Evolutionary conservation across 2,888 invertebrate genomes (phyloP).

Genomic region (Sinelater perroti): DNA sequence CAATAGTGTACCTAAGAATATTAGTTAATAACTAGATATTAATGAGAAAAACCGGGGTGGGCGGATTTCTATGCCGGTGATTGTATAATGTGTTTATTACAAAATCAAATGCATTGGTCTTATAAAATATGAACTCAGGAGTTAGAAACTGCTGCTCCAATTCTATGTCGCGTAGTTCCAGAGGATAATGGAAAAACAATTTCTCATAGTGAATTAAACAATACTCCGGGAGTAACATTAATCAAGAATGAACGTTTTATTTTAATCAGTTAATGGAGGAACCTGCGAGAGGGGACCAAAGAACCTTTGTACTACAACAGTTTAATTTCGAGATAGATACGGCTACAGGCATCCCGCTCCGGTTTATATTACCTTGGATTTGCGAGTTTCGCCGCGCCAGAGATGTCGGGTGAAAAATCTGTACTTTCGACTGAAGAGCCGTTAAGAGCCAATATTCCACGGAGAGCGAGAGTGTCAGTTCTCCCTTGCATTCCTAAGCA

Average conservation of each 20-base stretch:
- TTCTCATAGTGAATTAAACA: slow-evolving; percentile 29
- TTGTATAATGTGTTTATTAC: no score
- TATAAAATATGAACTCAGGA: no score
- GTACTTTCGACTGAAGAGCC: not conserved
- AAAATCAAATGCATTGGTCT: no score
- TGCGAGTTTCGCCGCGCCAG: slow-evolving; percentile 4
- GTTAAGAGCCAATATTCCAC: slow-evolving; percentile 7
- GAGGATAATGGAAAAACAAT: slow-evolving; percentile 24
- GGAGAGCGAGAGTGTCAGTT: slow-evolving; percentile 27
- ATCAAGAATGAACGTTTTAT: slow-evolving; percentile 51
- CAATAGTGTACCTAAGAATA: no score
- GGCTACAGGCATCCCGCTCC: slow-evolving; percentile 16
- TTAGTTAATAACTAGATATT: no score
- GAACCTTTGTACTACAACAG: slow-evolving; percentile 26
- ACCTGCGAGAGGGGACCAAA: slow-evolving; percentile 23
- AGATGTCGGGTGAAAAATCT: not conserved
- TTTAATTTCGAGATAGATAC: slow-evolving; percentile 20
- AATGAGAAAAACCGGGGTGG: no score
- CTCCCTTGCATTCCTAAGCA: slow-evolving; percentile 36
- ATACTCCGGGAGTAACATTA: slow-evolving; percentile 40
- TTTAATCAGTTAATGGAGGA: slow-evolving; percentile 54
- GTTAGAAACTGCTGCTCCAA: no score
- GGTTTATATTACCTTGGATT: slow-evolving; percentile 22
- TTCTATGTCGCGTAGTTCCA: no score
- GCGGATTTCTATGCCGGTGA: no score